Evolutionary conservation across 30 jellyfish, hydroid and myxozoan genomes (phyloP), one percentile per base, ranked within the genome.

Genomic region (Mastigias papua): DNA sequence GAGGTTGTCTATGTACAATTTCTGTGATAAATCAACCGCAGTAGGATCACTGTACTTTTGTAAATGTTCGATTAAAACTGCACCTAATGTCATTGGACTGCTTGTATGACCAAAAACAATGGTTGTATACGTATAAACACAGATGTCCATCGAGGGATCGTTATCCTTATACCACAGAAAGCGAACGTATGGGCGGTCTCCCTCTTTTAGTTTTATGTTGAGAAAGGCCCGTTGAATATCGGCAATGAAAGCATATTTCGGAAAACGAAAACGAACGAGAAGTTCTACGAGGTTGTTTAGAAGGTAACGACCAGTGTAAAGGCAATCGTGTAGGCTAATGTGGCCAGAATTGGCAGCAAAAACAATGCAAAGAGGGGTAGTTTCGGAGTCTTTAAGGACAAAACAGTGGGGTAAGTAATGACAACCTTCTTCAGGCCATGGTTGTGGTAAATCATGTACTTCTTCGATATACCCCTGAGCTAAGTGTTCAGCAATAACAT

Each of bases 161-260:
- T 42, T 42, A 15, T 42, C 54, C 54, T 42, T 42, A 42, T 42
- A 42, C 54, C 54, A 42, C 54, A 42, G 13, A 42, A 42, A 42
- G 54, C 54, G 54, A 15, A 42, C 54, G 54, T 42, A 42, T 42
- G 54, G 13, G 13, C 13, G 54, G 54, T 42, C 54, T 42, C 13
- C 54, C 13, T 42, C 54, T 42, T 42, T 42, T n/a, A n/a, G n/a
- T n/a, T n/a, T n/a, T n/a, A n/a, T n/a, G n/a, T n/a, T n/a, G n/a
- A n/a, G n/a, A n/a, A n/a, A n/a, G n/a, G n/a, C n/a, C n/a, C n/a
- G 7, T 4, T 80, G 82, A 11, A 80, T 80, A 49, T 80, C 82
- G 27, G 90, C 90, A 31, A 80, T 80, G 73, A 80, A 80, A 21
- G 90, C 90, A 27, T 63, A 80, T 80, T 61, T 34, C 21, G 90